Percentiles rank a stretch among this genome's conserved stretches.
Evolutionary conservation across 2,113 vertebrate genomes (phyloP).

Genomic region (Heliornis fulica): DNA sequence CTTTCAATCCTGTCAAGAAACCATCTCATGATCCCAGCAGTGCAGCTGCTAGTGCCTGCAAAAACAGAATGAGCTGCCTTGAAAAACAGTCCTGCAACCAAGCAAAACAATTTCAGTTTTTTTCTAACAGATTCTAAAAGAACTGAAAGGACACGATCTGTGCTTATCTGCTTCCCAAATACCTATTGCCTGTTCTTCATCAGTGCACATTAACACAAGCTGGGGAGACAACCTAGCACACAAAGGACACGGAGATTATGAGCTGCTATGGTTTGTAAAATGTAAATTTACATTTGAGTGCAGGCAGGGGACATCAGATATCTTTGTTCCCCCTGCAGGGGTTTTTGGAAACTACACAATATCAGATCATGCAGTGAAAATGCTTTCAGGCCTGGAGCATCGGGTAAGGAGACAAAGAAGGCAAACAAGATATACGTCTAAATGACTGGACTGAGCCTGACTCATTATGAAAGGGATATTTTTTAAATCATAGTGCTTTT

Average conservation of each 20-base stretch:
- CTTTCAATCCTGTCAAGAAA: neutral
- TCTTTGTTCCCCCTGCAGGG: conserved; percentile 1
- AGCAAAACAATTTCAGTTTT: neutral
- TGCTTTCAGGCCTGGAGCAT: neutral
- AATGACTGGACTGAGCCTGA: neutral
- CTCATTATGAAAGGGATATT: neutral
- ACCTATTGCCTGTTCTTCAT: conserved; percentile 13
- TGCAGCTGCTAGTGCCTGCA: neutral
- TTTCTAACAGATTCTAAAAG: neutral
- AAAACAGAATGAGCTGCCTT: neutral
- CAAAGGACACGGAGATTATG: conserved; percentile 18
- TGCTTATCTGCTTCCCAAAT: conserved; percentile 33
- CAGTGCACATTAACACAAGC: conserved; percentile 1
- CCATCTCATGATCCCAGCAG: neutral
- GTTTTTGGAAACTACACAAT: conserved; percentile 10
- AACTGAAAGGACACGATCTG: neutral
- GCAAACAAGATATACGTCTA: neutral
- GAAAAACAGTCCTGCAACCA: neutral
- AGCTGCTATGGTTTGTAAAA: conserved; percentile 14
- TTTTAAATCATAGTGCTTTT: neutral
- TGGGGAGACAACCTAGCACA: conserved; percentile 8
- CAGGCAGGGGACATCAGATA: conserved; percentile 32
- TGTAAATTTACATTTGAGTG: conserved; percentile 27
- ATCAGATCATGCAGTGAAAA: conserved; percentile 28
- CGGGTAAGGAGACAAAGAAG: neutral